These are phyloP conservation scores for Pachyuromys duprasi DNA, from an alignment of 2,797 vertebrate genomes.

Conservation along the genomic window DNA sequence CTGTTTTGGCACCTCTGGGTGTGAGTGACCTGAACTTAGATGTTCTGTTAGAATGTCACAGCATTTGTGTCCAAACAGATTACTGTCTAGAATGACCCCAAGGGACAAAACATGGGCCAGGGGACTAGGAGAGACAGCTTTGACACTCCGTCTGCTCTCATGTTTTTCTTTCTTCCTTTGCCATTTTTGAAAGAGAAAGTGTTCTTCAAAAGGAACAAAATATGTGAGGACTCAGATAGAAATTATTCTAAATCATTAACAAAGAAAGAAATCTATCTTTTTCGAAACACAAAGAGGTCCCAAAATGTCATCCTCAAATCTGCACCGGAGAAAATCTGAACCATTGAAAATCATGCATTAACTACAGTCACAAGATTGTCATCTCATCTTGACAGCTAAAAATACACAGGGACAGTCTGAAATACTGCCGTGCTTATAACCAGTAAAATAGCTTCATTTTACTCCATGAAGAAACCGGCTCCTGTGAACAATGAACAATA, in stretches of 20 bases:
- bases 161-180: background rate
- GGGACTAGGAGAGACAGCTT: background rate
- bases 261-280: slow-evolving; percentile 74
- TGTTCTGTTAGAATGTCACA: slow-evolving; percentile 64
- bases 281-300: slow-evolving; percentile 75
- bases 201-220: slow-evolving; percentile 54
- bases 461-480: slow-evolving; percentile 74
- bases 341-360: slow-evolving; percentile 82
- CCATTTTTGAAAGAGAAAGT: slow-evolving; percentile 63
- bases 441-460: slow-evolving; percentile 78
- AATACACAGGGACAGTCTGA: slow-evolving; percentile 82
- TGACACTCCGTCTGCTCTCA: background rate
- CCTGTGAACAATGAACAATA: slow-evolving; percentile 76
- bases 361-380: slow-evolving; percentile 77
- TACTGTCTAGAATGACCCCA: slow-evolving; percentile 49
- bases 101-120: background rate
- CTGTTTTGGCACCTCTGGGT: slow-evolving; percentile 64
- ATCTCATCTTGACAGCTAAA: slow-evolving; percentile 82
- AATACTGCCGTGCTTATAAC: slow-evolving; percentile 77
- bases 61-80: slow-evolving; percentile 67
- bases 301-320: slow-evolving; percentile 78
- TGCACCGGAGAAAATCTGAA: slow-evolving; percentile 78
- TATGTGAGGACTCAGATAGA: slow-evolving; percentile 61
- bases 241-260: slow-evolving; percentile 77
- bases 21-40: background rate